Base-by-base conservation (phyloP, 2,797 vertebrate genomes). In the Buphagus erythrorhynchus region DNA sequence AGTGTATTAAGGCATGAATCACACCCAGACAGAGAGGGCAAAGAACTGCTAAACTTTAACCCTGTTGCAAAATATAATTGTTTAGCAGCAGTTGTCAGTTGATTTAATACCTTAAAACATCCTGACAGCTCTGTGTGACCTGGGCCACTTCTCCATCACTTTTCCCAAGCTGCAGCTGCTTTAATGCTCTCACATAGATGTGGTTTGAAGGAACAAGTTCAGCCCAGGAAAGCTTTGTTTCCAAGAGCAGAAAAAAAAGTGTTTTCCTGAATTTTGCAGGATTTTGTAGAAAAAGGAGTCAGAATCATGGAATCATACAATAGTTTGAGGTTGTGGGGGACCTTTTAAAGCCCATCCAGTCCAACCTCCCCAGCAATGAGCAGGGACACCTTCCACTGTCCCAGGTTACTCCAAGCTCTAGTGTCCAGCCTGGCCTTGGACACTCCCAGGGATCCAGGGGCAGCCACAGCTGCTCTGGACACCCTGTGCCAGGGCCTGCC, bases 351-450 rank as follows among this genome's bases (percentile, higher is more conserved):
- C 13, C 24, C n/a, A 43, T 49, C 19, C 10, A 55, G 24, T 28
- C 18, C 35, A 62, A 54, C 31, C 25, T 33, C 18, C 4, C 12
- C 72, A 52, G 62, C 13, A 14, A 25, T 12, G 33, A 17, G 13
- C 20, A 86, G 46, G 46, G 55, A 46, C 40, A 46, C 7, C 13
- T 61, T 3, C 10, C 62, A 11, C 22, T 28, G 0, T 20, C 10
- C 46, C 62, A 68, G 24, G 28, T 0, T 25, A 24, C 33, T 61
- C 33, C 46, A 4, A 51, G 22, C 4, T 5, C 38, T 10, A 28
- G 3, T 0, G 0, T n/a, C 45, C 62, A 75, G 0, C 22, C 54
- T 29, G 28, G 10, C 7, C n/a, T 61, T 67, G 54, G 33, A 0
- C 72, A 33, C 13, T 45, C 0, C 10, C 46, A 67, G 45, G n/a